Evolutionary conservation across 2,888 invertebrate species (phyloP).

Genomic region (Ariolimax columbianus): DNA sequence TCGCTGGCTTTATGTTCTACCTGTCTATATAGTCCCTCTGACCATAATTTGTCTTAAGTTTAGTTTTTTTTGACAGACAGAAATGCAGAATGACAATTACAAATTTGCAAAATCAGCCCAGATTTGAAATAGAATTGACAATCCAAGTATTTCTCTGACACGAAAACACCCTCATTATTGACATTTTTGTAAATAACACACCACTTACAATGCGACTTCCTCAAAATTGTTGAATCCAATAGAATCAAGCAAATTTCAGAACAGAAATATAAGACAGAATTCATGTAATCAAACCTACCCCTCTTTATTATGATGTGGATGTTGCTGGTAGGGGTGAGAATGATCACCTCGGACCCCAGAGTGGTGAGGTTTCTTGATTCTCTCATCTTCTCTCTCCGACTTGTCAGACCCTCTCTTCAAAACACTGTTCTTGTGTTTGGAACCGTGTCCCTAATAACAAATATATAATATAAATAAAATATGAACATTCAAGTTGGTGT

Average conservation of each 20-base stretch:
- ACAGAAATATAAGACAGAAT: neutral
- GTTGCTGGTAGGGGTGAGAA: conserved; percentile 12
- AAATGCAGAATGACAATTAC: no score
- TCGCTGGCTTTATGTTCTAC: no score
- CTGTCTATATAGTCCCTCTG: no score
- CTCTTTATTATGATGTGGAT: conserved; percentile 42
- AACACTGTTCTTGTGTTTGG: conserved; percentile 27
- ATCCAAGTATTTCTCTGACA: no score
- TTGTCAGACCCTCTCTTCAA: conserved; percentile 43
- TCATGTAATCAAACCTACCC: conserved; percentile 19
- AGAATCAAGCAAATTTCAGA: neutral
- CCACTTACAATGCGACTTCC: no score
- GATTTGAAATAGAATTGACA: no score
- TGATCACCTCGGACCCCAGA: conserved; percentile 26
- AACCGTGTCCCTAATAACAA: conserved; percentile 14
- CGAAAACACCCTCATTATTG: no score
- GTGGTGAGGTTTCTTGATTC: conserved; percentile 35
- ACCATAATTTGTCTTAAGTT: no score
- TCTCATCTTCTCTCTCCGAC: conserved; percentile 26
- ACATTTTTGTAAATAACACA: no score
- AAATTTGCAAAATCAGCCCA: no score
- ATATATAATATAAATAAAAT: neutral
- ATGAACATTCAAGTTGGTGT: neutral
- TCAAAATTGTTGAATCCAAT: neutral
- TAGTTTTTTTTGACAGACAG: no score